phyloP scores from a whole-genome alignment of 2,797 vertebrate species.

The Ciconia nigra region DNA sequence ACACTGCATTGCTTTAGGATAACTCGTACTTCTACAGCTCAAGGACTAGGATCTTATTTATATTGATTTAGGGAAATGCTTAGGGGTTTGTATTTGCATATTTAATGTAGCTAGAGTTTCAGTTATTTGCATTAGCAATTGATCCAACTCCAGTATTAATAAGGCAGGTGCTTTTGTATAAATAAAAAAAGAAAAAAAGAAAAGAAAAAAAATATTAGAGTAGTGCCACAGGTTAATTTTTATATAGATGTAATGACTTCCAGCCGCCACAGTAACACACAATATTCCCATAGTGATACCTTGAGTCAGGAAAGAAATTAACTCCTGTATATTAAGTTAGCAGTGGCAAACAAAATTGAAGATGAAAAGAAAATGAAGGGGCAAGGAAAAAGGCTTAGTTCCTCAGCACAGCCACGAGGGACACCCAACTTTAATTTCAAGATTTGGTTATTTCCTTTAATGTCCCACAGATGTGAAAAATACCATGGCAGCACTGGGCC shows the following conservation, averaged over 20 bases:
- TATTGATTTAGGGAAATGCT: conserved; percentile 36
- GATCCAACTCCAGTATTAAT: not conserved
- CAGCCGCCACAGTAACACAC: conserved; percentile 27
- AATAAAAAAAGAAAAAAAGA: not conserved
- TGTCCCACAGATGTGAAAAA: conserved; percentile 2
- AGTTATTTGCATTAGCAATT: conserved; percentile 43
- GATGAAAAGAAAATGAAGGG: conserved; percentile 55
- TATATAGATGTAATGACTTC: conserved; percentile 55
- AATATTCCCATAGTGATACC: conserved; percentile 56
- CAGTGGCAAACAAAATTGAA: conserved; percentile 57
- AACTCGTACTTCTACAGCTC: not conserved
- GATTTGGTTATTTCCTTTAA: conserved; percentile 32
- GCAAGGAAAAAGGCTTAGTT: not conserved
- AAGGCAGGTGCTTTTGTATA: conserved; percentile 45
- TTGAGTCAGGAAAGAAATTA: conserved; percentile 54
- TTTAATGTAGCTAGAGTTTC: conserved; percentile 44
- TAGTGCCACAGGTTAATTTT: conserved; percentile 53
- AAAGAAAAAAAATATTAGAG: not conserved
- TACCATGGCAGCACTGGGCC: not conserved
- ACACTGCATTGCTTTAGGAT: not conserved
- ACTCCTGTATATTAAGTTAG: conserved; percentile 52
- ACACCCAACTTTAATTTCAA: conserved; percentile 19
- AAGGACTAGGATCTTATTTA: conserved; percentile 8
- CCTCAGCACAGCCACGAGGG: not conserved
- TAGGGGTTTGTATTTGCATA: not conserved